These are phyloP conservation scores for Ligdia adustata DNA, from an alignment of 2,888 invertebrate genomes.

Conservation along the genomic window DNA sequence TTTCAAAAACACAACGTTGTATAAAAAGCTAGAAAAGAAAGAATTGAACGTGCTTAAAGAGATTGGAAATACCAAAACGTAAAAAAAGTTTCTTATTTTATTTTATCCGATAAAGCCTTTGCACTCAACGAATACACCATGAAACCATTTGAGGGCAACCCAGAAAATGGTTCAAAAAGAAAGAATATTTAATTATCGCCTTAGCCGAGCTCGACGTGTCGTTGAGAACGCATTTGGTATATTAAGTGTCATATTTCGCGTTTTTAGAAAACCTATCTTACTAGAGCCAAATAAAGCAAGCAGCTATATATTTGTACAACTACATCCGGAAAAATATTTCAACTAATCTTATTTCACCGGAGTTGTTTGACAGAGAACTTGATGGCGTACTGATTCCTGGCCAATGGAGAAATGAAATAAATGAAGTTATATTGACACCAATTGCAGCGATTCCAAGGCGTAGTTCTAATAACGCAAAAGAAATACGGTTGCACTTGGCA, in stretches of 20 bases:
- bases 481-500: slow-evolving; percentile 31
- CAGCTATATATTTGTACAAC: slow-evolving; percentile 32
- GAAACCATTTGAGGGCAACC: slow-evolving; percentile 37
- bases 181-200: slow-evolving; percentile 44
- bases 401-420: background rate
- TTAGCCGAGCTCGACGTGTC: slow-evolving; percentile 34
- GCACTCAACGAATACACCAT: slow-evolving; percentile 35
- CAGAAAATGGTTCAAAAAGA: slow-evolving; percentile 32
- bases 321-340: slow-evolving; percentile 25
- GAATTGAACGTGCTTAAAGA: too few species aligned
- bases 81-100: slow-evolving; percentile 35
- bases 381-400: slow-evolving; percentile 20
- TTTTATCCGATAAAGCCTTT: slow-evolving; percentile 39
- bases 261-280: slow-evolving; percentile 26
- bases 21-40: too few species aligned
- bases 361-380: slow-evolving; percentile 26
- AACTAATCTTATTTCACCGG: slow-evolving; percentile 24
- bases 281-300: slow-evolving; percentile 24
- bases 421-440: background rate
- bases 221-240: slow-evolving; percentile 44
- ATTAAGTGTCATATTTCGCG: slow-evolving; percentile 24
- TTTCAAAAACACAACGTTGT: slow-evolving; percentile 34
- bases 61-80: slow-evolving; percentile 39
- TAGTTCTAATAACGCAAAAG: slow-evolving; percentile 22
- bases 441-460: slow-evolving; percentile 5